Conservation (phyloP, 1,140 invertebrate genomes). For the Calliphora vicina region DNA sequence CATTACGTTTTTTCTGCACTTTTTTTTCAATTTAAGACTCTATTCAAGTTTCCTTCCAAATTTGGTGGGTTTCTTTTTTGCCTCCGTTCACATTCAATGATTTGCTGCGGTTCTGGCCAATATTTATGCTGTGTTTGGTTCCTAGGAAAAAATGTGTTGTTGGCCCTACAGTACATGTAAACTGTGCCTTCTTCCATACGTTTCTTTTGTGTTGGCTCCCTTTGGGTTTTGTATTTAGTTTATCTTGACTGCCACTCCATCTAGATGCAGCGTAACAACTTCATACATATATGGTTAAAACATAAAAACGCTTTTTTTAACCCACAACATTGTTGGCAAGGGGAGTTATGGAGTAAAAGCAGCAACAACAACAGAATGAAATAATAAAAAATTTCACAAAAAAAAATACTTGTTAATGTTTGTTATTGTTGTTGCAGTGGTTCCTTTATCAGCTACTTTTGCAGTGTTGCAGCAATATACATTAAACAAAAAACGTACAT, state of each 20-base stretch:
- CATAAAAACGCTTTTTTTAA: neutral
- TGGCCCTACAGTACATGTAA: neutral
- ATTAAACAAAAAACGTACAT: neutral
- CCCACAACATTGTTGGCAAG: neutral
- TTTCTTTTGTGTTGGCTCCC: neutral
- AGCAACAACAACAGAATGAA: no score
- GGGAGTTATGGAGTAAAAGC: neutral
- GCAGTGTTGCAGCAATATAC: slow-evolving; percentile 10
- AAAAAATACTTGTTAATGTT: neutral
- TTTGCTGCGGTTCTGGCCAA: neutral
- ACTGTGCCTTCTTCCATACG: neutral
- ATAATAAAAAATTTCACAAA: neutral
- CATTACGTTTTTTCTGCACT: neutral
- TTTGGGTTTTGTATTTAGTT: neutral
- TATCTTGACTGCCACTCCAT: neutral
- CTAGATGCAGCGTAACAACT: neutral
- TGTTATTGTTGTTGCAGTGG: neutral
- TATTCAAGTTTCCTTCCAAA: neutral
- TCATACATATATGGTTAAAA: neutral
- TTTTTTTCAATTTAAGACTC: no score
- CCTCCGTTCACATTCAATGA: neutral
- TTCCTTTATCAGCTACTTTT: slow-evolving; percentile 22
- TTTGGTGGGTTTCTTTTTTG: neutral
- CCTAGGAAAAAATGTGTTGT: no score
- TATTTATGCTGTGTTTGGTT: neutral